These are phyloP conservation scores for Ornithoptera priamus DNA, from an alignment of 2,888 invertebrate genomes.

Conservation along the genomic window DNA sequence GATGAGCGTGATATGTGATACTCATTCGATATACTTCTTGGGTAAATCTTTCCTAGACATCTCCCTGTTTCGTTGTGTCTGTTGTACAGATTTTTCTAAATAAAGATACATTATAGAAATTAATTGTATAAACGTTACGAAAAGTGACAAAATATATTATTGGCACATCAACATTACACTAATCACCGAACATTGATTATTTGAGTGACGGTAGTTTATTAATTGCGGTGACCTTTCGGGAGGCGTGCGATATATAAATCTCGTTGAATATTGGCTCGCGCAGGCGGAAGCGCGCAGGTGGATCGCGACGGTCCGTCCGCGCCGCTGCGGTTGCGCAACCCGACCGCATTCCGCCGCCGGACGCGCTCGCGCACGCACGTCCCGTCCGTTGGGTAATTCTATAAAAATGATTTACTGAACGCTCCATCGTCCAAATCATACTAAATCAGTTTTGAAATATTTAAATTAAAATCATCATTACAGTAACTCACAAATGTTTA, in stretches of 20 bases:
- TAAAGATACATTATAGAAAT: no score
- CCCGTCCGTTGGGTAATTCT: conserved; percentile 24
- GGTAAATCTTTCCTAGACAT: no score
- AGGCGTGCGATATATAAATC: conserved; percentile 30
- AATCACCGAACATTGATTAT: conserved; percentile 18
- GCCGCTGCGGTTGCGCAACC: conserved; percentile 55
- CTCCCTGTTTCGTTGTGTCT: no score
- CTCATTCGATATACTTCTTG: no score
- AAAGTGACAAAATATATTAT: not conserved
- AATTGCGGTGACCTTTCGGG: conserved; percentile 27
- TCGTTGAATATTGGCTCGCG: conserved; percentile 39
- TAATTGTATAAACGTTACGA: not conserved
- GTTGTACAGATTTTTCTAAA: no score
- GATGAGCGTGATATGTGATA: no score
- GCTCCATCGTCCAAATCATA: conserved; percentile 1
- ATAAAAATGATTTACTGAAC: conserved; percentile 24
- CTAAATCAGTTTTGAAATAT: not conserved
- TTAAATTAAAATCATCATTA: not conserved
- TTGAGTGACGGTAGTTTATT: conserved; percentile 21
- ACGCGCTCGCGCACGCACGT: conserved; percentile 45
- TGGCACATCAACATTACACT: conserved; percentile 13
- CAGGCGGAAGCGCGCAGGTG: conserved; percentile 62
- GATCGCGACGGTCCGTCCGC: conserved; percentile 53
- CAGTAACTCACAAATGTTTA: no score
- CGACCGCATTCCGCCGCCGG: conserved; percentile 60